Conservation (phyloP, 2,888 invertebrate genomes). For the Tinea pellionella region DNA sequence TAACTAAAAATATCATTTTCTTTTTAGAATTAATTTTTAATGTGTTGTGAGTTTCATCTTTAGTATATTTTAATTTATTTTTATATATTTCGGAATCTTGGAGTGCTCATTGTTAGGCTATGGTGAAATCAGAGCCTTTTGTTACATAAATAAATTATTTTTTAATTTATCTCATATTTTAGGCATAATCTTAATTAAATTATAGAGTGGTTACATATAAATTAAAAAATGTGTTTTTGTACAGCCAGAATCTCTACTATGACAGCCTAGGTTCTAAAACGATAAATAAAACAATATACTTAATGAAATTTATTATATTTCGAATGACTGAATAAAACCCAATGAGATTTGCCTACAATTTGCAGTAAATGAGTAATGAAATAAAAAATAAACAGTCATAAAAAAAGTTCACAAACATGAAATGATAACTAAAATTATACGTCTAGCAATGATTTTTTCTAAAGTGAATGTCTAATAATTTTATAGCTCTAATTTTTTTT, state of each 20-base stretch:
- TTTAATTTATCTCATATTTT: slow-evolving; percentile 36
- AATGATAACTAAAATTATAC: no score
- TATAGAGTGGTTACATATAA: slow-evolving; percentile 23
- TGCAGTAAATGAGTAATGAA: no score
- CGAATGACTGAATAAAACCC: slow-evolving; percentile 15
- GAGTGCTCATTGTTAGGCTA: slow-evolving; percentile 28
- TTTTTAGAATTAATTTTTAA: slow-evolving; percentile 10
- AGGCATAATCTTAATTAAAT: slow-evolving; percentile 36
- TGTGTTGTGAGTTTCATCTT: slow-evolving; percentile 10
- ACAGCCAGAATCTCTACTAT: not conserved
- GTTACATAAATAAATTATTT: slow-evolving; percentile 30
- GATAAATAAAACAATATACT: slow-evolving; percentile 17
- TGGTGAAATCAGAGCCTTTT: slow-evolving; percentile 30
- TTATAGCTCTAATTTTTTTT: no score
- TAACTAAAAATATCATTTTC: not conserved
- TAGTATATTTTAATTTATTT: not conserved
- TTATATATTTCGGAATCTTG: not conserved
- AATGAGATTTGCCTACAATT: not conserved
- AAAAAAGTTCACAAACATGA: no score
- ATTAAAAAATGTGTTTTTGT: slow-evolving; percentile 13
- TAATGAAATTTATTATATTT: slow-evolving; percentile 17
- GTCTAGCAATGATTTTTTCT: no score
- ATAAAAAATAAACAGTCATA: no score
- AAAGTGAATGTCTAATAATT: no score
- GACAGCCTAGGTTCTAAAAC: no score